Evolutionary conservation across 2,888 invertebrate species (phyloP), one percentile per base, ranked within the genome.

Genomic region (Melanostoma scalare): DNA sequence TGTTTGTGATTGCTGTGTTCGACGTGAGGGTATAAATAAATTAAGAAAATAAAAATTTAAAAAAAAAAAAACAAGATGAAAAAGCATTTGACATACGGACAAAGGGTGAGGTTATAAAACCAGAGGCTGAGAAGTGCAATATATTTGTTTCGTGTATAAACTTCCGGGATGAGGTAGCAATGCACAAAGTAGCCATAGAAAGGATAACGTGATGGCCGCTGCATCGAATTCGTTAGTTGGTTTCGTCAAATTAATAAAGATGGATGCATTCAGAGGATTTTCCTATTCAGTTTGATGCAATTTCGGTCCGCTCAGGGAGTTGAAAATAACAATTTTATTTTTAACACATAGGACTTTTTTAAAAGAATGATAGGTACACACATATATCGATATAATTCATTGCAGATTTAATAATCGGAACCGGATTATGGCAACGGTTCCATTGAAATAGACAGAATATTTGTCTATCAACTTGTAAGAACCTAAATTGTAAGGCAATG

Each of bases 1-100:
- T 82, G 85, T 78, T 82, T 77, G 82, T 78, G 73, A 82, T 71
- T 75, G 68, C 71, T 67, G 55, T 61, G 61, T 67, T 61, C 67
- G 40, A 55, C 31, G 56, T 35, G 33, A 35, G 50, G 42, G 53
- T 42, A 58, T 75, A 81, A 85, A 82, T 75, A 85, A 85, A 85
- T 85, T 82, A 82, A 82, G 68, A 72, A 77, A 77, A 72, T 71
- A 85, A 77, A 74, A 63, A 63, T 31, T 61, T 10, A 33, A 68
- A 3, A 6, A 31, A 42, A 48, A 48, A 6, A 42, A 69, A 63
- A 50, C 50, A 35, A 65, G 58, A 56, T 65, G 65, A 58, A 52
- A 65, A 44, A 33, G 48, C 46, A 71, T 71, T 38, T 9, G 38
- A 8, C 10, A 36, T 20, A 20, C 20, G 1, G 20, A 20, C 20